Evolutionary conservation across 1,140 invertebrate genomes (phyloP), one percentile per base, ranked within the genome.

Genomic region (Bacillus rossius): DNA sequence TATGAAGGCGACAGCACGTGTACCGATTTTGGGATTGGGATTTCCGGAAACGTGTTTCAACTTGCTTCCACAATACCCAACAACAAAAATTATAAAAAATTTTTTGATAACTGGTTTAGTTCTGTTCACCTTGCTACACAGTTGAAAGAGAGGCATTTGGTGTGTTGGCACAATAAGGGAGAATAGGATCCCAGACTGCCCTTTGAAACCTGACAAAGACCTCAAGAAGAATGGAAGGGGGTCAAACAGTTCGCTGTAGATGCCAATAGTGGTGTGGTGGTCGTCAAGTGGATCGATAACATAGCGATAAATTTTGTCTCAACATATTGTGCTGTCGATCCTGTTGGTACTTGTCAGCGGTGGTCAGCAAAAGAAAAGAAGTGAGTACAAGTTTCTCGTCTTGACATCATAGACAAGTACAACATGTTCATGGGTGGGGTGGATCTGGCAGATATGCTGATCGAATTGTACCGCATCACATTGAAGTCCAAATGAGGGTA

Each of bases 391-490:
- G 68, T 77, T 34, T 10, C 60, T 37, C 69, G 74, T 57, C 73
- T 71, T 34, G 64, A 67, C 61, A 67, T 74, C 52, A 69, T 78
- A 2, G 67, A 67, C 53, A 59, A 69, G 45, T 77, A 77, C 62
- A 77, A 76, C 62, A 61, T 63, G 41, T 64, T 60, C 66, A n/a
- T n/a, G n/a, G n/a, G n/a, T n/a, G n/a, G n/a, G n/a, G n/a, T n/a
- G n/a, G n/a, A n/a, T n/a, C n/a, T 77, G 48, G 70, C 69, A 59
- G 75, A 77, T 67, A 73, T 69, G 58, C 69, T 76, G 63, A 67
- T 75, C 60, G 69, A 68, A 50, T 67, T 72, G 51, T 73, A 76
- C 62, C 13, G 37, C 22, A 55, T 7, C 0, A 62, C 52, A 62
- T 67, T 74, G 26, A 74, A 71, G 67, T 72, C 66, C 59, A 66